These are phyloP conservation scores for Ochotona princeps DNA, from an alignment of 2,113 vertebrate genomes.

Conservation along the genomic window DNA sequence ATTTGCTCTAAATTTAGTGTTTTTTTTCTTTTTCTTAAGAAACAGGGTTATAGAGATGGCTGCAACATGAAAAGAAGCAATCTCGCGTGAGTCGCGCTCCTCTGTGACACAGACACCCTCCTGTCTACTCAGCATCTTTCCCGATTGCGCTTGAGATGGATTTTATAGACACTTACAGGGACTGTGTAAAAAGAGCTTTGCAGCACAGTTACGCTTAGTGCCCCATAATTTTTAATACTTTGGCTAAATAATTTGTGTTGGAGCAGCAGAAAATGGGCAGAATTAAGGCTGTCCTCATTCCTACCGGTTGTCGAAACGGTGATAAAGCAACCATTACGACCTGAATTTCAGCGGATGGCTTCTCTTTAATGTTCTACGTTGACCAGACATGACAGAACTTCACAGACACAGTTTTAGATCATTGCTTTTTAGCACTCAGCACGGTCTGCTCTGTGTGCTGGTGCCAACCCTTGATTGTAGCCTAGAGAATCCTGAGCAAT, in stretches of 20 bases:
- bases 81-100: no score
- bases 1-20: neutral
- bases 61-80: neutral
- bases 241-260: neutral
- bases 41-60: neutral
- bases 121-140: neutral
- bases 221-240: neutral
- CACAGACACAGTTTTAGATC: neutral
- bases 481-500: slow-evolving; percentile 28
- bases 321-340: neutral
- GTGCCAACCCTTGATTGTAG: neutral
- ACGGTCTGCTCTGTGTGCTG: neutral
- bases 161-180: neutral
- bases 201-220: neutral
- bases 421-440: neutral
- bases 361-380: neutral
- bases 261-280: neutral
- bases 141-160: neutral
- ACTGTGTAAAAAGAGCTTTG: neutral
- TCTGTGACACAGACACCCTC: rapidly evolving
- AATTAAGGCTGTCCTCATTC: neutral
- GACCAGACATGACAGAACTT: neutral
- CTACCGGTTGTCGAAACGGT: neutral
- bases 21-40: neutral
- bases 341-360: neutral